Evolutionary conservation across 2,113 vertebrate species (phyloP), one percentile per base, ranked within the genome.

Genomic region (Esox niger): DNA sequence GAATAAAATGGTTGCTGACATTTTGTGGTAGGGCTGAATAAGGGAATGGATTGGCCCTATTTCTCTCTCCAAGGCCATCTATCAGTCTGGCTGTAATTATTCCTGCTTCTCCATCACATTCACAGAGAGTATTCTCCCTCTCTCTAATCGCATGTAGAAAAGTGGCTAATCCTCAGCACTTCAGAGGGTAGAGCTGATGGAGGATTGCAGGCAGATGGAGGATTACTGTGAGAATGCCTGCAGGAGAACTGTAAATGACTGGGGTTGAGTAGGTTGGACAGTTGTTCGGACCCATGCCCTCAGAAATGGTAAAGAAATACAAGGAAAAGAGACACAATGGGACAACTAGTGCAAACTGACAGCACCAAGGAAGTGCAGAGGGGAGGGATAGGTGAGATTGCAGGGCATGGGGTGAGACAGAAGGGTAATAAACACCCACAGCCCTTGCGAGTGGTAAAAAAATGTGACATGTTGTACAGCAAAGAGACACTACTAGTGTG

Each of bases 41-140:
- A 78, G 81, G 77, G 77, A 80, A 82, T 75, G 78, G 76, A 81
- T 81, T 75, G 57, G 57, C 63, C 46, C 67, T 64, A 64, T 88
- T 86, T 77, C 83, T 75, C 68, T 33, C 46, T 32, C 78, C 74
- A 76, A 79, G 71, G 68, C 68, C 7, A 52, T 52, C 15, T 64
- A 80, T 87, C 84, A 80, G 74, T 69, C 62, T 58, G 63, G 70
- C 49, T 32, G 70, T 60, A 75, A 81, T 86, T 63, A 79, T 82
- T 80, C 75, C 73, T 77, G 77, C 70, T 76, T 79, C 63, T 82
- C 74, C 17, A 65, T 84, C 78, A 84, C 74, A 55, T 67, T 83
- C 77, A 81, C 54, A 59, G 71, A 52, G 77, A 74, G 77, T 66
- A 76, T 76, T 57, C 23, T 62, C 2, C 64, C 30, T n/a, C 10